Evolutionary conservation across 2,888 invertebrate species (phyloP).

Genomic region (Aspidapion aeneum): DNA sequence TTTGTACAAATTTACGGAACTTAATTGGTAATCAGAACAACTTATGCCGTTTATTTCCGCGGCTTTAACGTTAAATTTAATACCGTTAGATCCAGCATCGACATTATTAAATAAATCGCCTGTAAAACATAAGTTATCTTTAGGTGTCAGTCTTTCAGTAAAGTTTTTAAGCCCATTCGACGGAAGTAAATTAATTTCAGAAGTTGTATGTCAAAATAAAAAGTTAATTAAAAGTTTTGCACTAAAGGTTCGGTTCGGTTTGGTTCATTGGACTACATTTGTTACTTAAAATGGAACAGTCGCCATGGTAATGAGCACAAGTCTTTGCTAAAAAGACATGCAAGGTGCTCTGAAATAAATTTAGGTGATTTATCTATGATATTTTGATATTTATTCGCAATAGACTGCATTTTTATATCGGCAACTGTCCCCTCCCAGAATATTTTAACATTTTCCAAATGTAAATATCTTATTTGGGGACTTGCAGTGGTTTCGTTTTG

Average conservation of each 20-base stretch:
- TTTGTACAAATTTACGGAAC: slow-evolving; percentile 49
- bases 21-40: slow-evolving; percentile 60
- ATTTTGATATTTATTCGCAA: slow-evolving; percentile 59
- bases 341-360: slow-evolving; percentile 58
- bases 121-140: slow-evolving; percentile 76
- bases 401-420: slow-evolving; percentile 60
- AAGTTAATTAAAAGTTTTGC: slow-evolving; percentile 69
- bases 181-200: slow-evolving; percentile 62
- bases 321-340: slow-evolving; percentile 70
- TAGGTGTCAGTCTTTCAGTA: slow-evolving; percentile 61
- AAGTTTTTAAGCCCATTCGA: slow-evolving; percentile 72
- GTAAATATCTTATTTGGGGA: slow-evolving; percentile 71
- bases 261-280: slow-evolving; percentile 69
- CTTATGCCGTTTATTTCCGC: slow-evolving; percentile 69
- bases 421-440: slow-evolving; percentile 73
- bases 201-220: slow-evolving; percentile 63
- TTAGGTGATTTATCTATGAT: slow-evolving; percentile 59
- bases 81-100: slow-evolving; percentile 52
- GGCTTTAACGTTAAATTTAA: slow-evolving; percentile 60
- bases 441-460: slow-evolving; percentile 63
- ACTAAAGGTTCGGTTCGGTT: slow-evolving; percentile 74
- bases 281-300: slow-evolving; percentile 60
- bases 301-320: slow-evolving; percentile 55
- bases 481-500: slow-evolving; percentile 63
- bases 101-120: slow-evolving; percentile 58